These are phyloP conservation scores for Eulemur rufifrons DNA, from an alignment of 2,113 vertebrate genomes.

Conservation along the genomic window DNA sequence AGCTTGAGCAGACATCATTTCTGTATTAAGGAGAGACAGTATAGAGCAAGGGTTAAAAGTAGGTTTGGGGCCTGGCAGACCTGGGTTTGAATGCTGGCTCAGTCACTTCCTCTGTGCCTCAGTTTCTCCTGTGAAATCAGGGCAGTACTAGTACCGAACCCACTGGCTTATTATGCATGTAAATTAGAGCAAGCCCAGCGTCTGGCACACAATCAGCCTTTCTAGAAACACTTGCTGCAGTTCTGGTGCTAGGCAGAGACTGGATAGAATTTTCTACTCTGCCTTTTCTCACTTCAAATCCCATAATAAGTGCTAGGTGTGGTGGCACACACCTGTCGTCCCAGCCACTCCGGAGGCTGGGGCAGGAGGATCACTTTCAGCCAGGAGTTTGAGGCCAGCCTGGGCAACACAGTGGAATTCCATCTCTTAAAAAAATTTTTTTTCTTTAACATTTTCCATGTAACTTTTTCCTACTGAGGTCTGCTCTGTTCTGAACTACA, in stretches of 20 bases:
- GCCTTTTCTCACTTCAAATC: not conserved
- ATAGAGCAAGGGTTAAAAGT: not conserved
- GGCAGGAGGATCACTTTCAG: not conserved
- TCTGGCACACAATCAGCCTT: rapidly evolving
- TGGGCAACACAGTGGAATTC: not conserved
- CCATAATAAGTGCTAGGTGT: not conserved
- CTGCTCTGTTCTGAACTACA: not conserved
- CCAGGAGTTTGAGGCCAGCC: not conserved
- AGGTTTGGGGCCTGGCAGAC: not conserved
- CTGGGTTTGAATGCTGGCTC: not conserved
- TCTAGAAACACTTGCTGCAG: not conserved
- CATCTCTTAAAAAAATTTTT: not conserved
- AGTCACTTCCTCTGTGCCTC: not conserved
- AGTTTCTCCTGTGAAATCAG: not conserved
- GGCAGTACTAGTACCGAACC: not conserved
- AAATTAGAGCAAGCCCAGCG: not conserved
- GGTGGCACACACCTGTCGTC: not conserved
- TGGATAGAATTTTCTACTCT: not conserved
- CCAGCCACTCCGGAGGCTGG: not conserved
- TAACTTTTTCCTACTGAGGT: not conserved
- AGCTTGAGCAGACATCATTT: not conserved
- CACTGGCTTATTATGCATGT: not conserved
- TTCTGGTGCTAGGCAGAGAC: not conserved
- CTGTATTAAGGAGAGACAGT: not conserved
- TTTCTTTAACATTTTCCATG: not conserved